Evolutionary conservation across 2,797 vertebrate genomes (phyloP).

Genomic region (Podarcis lilfordi): DNA sequence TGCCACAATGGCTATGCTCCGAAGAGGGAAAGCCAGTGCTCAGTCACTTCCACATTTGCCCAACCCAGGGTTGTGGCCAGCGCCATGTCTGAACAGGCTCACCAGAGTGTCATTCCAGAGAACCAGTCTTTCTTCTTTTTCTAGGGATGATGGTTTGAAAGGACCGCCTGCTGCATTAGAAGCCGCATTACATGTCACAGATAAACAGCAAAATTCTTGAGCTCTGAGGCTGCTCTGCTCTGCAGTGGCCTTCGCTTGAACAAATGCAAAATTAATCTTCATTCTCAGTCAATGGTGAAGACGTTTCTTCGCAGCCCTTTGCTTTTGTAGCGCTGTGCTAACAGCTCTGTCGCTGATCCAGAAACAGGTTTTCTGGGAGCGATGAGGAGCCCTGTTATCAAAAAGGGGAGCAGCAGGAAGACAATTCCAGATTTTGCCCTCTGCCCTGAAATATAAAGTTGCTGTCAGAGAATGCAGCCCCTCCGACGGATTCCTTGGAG

Average conservation of each 20-base stretch:
- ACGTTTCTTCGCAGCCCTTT: background rate
- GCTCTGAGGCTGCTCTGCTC: background rate
- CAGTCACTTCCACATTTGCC: too few relatives aligned
- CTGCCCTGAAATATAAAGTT: background rate
- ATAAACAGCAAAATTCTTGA: too few relatives aligned
- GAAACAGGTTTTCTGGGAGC: too few relatives aligned
- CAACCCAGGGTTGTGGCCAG: too few relatives aligned
- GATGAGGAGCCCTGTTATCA: too few relatives aligned
- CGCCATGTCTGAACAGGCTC: too few relatives aligned
- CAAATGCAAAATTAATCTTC: background rate
- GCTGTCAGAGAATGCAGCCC: background rate
- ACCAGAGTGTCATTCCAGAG: background rate
- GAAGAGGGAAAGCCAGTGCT: too few relatives aligned
- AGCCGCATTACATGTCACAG: too few relatives aligned
- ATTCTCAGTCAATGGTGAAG: background rate
- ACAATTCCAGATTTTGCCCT: background rate
- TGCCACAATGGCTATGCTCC: too few relatives aligned
- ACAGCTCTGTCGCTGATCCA: background rate
- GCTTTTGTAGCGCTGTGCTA: background rate
- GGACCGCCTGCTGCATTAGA: background rate
- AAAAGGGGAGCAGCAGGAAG: background rate
- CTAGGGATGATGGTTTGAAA: background rate
- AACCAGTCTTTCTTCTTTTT: too few relatives aligned
- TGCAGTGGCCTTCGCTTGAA: background rate
- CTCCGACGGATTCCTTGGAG: background rate